A percentile compares a stretch with the other conserved stretches of the same genome.
Evolutionary conservation across 2,888 invertebrate genomes (phyloP).

Genomic region (Theodoxus fluviatilis): DNA sequence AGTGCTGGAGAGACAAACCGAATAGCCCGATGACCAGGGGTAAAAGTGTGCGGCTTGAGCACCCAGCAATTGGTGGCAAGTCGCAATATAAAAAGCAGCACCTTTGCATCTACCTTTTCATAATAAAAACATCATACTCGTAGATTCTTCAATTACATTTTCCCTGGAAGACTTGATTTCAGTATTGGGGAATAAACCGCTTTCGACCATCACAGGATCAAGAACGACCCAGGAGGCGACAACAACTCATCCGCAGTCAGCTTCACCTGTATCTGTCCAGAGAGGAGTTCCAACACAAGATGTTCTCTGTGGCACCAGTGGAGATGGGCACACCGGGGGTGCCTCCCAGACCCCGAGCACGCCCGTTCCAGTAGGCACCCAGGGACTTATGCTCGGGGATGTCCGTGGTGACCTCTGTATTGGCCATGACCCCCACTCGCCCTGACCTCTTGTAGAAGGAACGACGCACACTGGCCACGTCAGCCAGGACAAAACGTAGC

Average conservation of each 20-base stretch:
- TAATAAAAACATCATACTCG: neutral
- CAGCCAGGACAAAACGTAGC: constrained; percentile 48
- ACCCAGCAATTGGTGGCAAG: no score
- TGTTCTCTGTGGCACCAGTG: constrained; percentile 46
- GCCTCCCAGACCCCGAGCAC: constrained; percentile 44
- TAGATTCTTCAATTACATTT: neutral
- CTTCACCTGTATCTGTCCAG: no score
- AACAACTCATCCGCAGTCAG: no score
- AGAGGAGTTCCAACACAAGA: constrained; percentile 41
- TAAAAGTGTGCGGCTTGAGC: no score
- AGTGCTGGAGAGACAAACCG: no score
- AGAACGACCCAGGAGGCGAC: neutral
- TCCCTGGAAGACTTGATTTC: no score
- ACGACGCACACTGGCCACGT: constrained; percentile 39
- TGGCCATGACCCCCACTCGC: constrained; percentile 43
- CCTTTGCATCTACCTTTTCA: neutral
- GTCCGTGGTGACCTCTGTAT: constrained; percentile 35
- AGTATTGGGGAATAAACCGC: neutral
- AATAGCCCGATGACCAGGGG: no score
- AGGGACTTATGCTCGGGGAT: constrained; percentile 46
- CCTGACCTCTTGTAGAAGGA: constrained; percentile 44
- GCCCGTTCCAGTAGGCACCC: constrained; percentile 29
- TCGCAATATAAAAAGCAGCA: no score
- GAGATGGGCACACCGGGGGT: constrained; percentile 38
- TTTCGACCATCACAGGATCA: neutral